Conservation (phyloP, 1,140 invertebrate species). For the Anastatus disparis region DNA sequence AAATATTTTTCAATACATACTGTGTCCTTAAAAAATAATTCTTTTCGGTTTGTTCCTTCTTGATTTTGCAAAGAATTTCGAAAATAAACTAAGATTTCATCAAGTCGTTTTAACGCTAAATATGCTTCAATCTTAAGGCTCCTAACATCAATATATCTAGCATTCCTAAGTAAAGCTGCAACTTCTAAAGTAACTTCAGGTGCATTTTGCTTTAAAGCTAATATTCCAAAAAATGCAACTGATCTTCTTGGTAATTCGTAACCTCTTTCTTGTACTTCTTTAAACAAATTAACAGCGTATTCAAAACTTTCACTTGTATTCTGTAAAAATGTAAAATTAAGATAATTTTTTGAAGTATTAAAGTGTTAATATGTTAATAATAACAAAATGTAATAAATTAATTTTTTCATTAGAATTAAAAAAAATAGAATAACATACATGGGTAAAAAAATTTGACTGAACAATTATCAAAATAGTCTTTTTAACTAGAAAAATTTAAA, state of each 20-base stretch:
- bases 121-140: conserved; percentile 76
- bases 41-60: conserved; percentile 51
- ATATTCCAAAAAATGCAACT: conserved; percentile 69
- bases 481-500: neutral
- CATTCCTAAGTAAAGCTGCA: conserved; percentile 63
- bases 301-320: conserved; percentile 77
- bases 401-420: neutral
- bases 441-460: no score
- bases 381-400: neutral
- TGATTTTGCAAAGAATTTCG: conserved; percentile 67
- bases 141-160: conserved; percentile 74
- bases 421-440: neutral
- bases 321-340: conserved; percentile 65
- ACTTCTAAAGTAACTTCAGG: conserved; percentile 77
- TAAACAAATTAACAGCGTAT: conserved; percentile 72
- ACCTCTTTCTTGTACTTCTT: conserved; percentile 68
- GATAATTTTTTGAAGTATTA: conserved; percentile 18
- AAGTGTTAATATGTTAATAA: neutral
- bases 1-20: conserved; percentile 51
- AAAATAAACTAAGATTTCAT: conserved; percentile 74
- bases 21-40: conserved; percentile 67
- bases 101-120: conserved; percentile 70
- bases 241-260: conserved; percentile 71
- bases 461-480: no score
- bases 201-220: conserved; percentile 76